A percentile compares a stretch with the other conserved stretches of the same genome.
phyloP scores from a whole-genome alignment of 92 coral and sea anemone species.

The Bergia puertoricense region DNA sequence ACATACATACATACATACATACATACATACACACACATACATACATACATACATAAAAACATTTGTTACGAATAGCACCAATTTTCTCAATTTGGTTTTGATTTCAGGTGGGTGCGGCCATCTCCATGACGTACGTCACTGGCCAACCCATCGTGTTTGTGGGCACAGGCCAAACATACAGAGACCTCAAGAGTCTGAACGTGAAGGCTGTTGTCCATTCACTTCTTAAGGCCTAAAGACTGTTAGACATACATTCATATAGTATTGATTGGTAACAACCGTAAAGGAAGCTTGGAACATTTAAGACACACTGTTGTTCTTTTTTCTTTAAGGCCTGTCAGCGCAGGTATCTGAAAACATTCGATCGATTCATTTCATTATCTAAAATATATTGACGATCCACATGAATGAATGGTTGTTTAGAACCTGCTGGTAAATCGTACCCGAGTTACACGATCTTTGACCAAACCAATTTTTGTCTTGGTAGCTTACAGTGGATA shows the following conservation, averaged over 20 bases:
- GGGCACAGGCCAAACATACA: conserved; percentile 98
- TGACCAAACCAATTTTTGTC: not conserved
- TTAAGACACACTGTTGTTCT: not conserved
- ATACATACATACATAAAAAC: no score
- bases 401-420: not conserved
- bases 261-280: no score
- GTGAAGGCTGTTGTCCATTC: conserved; percentile 98
- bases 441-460: not conserved
- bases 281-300: no score
- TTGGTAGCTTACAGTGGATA: not conserved
- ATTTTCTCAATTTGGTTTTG: no score
- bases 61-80: no score
- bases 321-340: no score
- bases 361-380: not conserved
- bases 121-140: conserved; percentile 98
- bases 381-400: not conserved
- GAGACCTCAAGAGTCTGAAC: conserved; percentile 90
- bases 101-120: conserved; percentile 96
- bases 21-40: no score
- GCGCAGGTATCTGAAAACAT: not conserved
- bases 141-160: conserved; percentile 99
- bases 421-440: not conserved
- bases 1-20: no score
- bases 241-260: no score
- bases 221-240: conserved; percentile 77